Base-by-base conservation (phyloP, 2,888 invertebrate genomes). In the Heterodera filipjevi region DNA sequence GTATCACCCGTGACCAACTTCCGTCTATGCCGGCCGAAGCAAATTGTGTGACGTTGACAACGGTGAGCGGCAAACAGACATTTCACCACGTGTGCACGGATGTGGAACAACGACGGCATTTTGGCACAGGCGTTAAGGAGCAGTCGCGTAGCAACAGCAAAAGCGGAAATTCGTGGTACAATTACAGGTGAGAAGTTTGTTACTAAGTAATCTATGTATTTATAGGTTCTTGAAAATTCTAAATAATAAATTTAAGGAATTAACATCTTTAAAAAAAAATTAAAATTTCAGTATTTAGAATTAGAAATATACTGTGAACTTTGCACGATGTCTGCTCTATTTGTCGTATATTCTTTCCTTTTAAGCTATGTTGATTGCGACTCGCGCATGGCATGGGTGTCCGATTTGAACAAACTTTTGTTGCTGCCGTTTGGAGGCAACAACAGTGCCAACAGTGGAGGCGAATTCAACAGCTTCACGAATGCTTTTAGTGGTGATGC, bases 51-150 rank as follows among this genome's bases (percentile, higher is more conserved):
- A 82, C 84, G 2, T 71, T 88, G 66, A 78, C 84, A 66, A 86
- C 87, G 1, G 82, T 82, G 19, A 85, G 85, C 77, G 84, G 84
- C 64, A 84, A 85, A 77, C 88, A 88, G 76, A 79, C 84, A 35
- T 80, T 88, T 53, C 86, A 89, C 77, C 88, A 88, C 77, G 80
- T 89, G 10, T 83, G 83, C 68, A 76, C 75, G 14, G 84, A 85
- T 64, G 83, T 85, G 66, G 82, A 49, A 6, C 64, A 71, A 30
- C 53, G 22, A 30, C 46, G 32, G 32, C 39, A 71, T 30, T 30
- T 8, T 14, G 49, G 49, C 8, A 19, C 12, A 0, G 49, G 16
- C 49, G 49, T 14, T 19, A 19, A 16, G 49, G 49, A 49, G 16
- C 49, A 49, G 16, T 14, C 3, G 49, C 32, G 79, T 39, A 33